These are phyloP conservation scores for Drosophila santomea DNA, from an alignment of 1,140 invertebrate species.

Conservation along the genomic window DNA sequence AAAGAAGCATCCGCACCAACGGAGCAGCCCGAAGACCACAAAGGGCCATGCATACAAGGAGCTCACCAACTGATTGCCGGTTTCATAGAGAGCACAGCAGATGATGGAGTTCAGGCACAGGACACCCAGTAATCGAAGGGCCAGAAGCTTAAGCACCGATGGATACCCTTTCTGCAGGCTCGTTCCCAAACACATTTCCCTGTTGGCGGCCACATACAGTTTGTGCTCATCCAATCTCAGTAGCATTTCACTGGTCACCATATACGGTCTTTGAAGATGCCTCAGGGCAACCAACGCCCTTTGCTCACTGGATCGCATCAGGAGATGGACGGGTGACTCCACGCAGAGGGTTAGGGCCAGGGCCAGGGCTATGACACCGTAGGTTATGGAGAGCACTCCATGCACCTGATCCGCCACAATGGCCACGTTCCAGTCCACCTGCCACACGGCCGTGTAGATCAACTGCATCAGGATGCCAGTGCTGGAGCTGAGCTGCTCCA, in stretches of 20 bases:
- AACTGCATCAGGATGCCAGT: slow-evolving; percentile 69
- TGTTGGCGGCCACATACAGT: slow-evolving; percentile 57
- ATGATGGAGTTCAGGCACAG: slow-evolving; percentile 56
- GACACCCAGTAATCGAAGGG: slow-evolving; percentile 50
- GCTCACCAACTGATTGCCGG: slow-evolving; percentile 30
- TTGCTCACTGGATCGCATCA: slow-evolving; percentile 59
- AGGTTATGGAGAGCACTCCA: slow-evolving; percentile 60
- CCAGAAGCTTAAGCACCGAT: slow-evolving; percentile 56
- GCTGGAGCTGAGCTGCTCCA: slow-evolving; percentile 64
- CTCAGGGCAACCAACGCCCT: slow-evolving; percentile 57
- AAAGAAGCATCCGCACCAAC: slow-evolving; percentile 56
- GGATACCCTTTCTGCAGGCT: slow-evolving; percentile 39
- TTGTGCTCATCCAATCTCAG: slow-evolving; percentile 75
- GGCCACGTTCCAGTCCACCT: slow-evolving; percentile 34
- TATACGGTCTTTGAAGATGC: slow-evolving; percentile 65
- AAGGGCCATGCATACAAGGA: slow-evolving; percentile 64
- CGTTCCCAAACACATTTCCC: slow-evolving; percentile 28
- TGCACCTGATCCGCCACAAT: slow-evolving; percentile 65
- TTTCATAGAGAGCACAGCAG: slow-evolving; percentile 41
- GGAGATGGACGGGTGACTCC: slow-evolving; percentile 68
- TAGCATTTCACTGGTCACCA: slow-evolving; percentile 73
- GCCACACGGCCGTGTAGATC: slow-evolving; percentile 56
- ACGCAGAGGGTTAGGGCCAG: slow-evolving; percentile 53
- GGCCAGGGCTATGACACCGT: slow-evolving; percentile 45
- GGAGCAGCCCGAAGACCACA: slow-evolving; percentile 51